Conservation (phyloP, 2,888 invertebrate genomes). For the Blomia tropicalis region DNA sequence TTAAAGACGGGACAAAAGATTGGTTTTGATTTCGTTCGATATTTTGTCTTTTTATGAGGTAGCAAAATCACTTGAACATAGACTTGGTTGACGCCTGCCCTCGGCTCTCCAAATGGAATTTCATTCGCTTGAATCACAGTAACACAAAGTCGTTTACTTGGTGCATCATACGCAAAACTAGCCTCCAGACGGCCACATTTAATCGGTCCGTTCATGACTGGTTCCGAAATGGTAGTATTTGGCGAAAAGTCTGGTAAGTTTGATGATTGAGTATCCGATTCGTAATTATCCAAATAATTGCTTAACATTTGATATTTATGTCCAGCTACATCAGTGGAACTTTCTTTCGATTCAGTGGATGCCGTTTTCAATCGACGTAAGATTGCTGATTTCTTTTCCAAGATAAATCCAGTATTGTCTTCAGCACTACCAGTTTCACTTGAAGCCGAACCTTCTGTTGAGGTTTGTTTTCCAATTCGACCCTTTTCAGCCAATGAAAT, state of each 20-base stretch:
- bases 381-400: constrained; percentile 28
- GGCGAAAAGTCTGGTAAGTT: constrained; percentile 18
- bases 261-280: constrained; percentile 21
- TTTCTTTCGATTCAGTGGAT: constrained; percentile 26
- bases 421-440: constrained; percentile 31
- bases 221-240: not conserved
- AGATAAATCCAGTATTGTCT: constrained; percentile 28
- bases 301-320: constrained; percentile 12
- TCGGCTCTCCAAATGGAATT: constrained; percentile 46
- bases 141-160: constrained; percentile 77
- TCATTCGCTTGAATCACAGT: constrained; percentile 73
- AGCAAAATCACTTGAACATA: constrained; percentile 71
- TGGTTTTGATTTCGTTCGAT: constrained; percentile 77
- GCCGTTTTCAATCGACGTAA: constrained; percentile 28
- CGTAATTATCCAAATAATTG: constrained; percentile 9
- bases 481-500: constrained; percentile 32
- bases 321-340: constrained; percentile 7
- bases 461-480: constrained; percentile 28
- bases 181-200: constrained; percentile 61
- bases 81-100: constrained; percentile 52
- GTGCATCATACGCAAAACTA: constrained; percentile 72
- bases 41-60: constrained; percentile 80
- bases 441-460: constrained; percentile 30
- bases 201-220: not conserved
- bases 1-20: constrained; percentile 81